Conservation (phyloP, 1,140 invertebrate genomes). For the Drosophila murphyi region DNA sequence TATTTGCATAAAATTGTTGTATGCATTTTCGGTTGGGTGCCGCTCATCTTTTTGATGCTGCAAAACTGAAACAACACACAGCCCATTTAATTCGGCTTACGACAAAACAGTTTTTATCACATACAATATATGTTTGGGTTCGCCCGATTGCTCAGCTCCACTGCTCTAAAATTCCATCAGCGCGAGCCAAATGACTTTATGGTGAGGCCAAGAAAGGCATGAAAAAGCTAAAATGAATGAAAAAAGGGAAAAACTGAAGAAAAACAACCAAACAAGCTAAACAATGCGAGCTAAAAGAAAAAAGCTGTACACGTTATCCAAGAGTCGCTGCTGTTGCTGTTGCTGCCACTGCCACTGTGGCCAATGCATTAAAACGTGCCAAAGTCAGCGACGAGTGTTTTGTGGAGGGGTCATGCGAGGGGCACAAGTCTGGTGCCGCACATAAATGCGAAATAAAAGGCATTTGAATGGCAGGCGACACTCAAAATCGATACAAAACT, state of each 20-base stretch:
- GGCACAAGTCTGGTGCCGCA: conserved; percentile 52
- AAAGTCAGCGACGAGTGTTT: conserved; percentile 51
- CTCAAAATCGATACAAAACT: conserved; percentile 76
- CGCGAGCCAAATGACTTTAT: conserved; percentile 61
- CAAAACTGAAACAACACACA: conserved; percentile 47
- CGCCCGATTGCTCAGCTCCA: background rate
- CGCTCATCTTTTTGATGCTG: conserved; percentile 12
- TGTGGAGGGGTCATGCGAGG: conserved; percentile 8
- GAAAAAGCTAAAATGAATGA: conserved; percentile 34
- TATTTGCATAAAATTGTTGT: conserved; percentile 63
- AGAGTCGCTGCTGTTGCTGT: conserved; percentile 9
- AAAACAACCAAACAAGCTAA: conserved; percentile 39
- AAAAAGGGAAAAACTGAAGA: background rate
- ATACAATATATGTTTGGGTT: conserved; percentile 1
- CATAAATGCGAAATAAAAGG: conserved; percentile 80
- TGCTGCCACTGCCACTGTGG: conserved; percentile 23
- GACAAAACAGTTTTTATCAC: conserved; percentile 38
- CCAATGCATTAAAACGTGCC: conserved; percentile 72
- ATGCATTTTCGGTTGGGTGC: conserved; percentile 3
- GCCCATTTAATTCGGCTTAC: conserved; percentile 65
- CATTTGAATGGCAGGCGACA: conserved; percentile 81
- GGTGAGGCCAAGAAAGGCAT: conserved; percentile 44
- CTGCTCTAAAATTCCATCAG: conserved; percentile 72
- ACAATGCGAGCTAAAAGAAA: conserved; percentile 54
- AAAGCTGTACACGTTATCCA: conserved; percentile 47